These are phyloP conservation scores for Beaufortia kweichowensis DNA, from an alignment of 2,113 vertebrate genomes.

Conservation along the genomic window DNA sequence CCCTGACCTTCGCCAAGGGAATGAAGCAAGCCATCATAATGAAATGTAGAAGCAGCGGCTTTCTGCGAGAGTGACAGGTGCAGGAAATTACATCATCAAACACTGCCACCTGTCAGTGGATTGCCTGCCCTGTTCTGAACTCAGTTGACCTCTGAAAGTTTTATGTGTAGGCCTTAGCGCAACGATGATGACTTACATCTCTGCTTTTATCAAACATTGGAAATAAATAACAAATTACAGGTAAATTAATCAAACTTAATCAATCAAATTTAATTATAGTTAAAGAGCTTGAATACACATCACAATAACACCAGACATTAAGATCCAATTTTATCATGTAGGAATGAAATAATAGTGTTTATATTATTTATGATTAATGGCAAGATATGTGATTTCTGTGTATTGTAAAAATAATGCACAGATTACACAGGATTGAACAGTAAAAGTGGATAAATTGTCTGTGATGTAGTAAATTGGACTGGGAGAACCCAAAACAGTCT, in stretches of 20 bases:
- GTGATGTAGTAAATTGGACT: neutral
- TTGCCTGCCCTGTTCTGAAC: constrained; percentile 31
- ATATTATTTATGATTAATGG: too few species aligned
- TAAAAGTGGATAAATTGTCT: neutral
- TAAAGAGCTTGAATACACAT: too few species aligned
- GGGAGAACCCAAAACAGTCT: neutral
- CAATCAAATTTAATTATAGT: too few species aligned
- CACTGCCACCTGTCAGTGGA: constrained; percentile 29
- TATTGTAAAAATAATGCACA: too few species aligned
- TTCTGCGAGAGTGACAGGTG: constrained; percentile 41
- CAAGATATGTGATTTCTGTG: too few species aligned
- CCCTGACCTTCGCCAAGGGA: constrained; percentile 23
- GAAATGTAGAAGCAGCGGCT: constrained; percentile 29
- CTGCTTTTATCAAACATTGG: too few species aligned
- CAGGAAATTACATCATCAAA: constrained; percentile 52
- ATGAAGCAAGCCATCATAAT: constrained; percentile 35
- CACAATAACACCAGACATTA: too few species aligned
- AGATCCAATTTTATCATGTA: too few species aligned
- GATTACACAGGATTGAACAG: neutral
- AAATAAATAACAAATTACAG: too few species aligned
- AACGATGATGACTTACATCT: neutral
- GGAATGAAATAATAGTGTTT: too few species aligned
- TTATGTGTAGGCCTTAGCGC: neutral
- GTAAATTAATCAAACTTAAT: too few species aligned
- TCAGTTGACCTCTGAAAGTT: constrained; percentile 11